Evolutionary conservation across 2,797 vertebrate genomes (phyloP).

Genomic region (Phaenicophaeus curvirostris): DNA sequence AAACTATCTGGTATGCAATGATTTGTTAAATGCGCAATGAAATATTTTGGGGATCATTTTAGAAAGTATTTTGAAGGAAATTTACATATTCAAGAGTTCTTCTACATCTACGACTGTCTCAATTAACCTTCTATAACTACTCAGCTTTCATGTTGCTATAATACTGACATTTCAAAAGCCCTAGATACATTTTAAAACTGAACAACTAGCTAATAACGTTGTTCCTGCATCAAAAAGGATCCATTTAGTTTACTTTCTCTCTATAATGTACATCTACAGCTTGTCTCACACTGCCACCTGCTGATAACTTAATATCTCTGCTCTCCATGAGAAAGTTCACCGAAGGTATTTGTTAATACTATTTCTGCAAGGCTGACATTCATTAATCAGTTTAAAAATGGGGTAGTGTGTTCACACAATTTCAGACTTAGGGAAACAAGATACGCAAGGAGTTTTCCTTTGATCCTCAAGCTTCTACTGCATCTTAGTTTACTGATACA

Average conservation of each 20-base stretch:
- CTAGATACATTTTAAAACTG: background rate
- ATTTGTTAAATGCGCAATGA: no score
- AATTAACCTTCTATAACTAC: background rate
- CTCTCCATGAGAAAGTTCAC: background rate
- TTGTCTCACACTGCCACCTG: constrained; percentile 42
- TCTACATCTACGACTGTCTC: background rate
- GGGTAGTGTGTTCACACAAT: rapidly evolving
- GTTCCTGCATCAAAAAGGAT: background rate
- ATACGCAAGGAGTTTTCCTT: background rate
- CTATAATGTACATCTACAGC: background rate
- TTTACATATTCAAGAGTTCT: no score
- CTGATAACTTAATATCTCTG: background rate
- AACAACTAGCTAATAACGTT: background rate
- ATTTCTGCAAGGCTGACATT: background rate
- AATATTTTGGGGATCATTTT: no score
- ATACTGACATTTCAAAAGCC: background rate
- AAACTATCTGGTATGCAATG: no score
- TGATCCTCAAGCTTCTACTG: background rate
- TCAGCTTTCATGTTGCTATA: background rate
- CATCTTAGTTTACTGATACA: background rate
- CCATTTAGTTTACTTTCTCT: background rate
- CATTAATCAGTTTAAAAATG: background rate
- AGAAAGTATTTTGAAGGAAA: no score
- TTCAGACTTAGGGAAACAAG: background rate
- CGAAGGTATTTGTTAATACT: background rate